Evolutionary conservation across 1,140 invertebrate genomes (phyloP).

Genomic region (Phymorhynchus buccinoides): DNA sequence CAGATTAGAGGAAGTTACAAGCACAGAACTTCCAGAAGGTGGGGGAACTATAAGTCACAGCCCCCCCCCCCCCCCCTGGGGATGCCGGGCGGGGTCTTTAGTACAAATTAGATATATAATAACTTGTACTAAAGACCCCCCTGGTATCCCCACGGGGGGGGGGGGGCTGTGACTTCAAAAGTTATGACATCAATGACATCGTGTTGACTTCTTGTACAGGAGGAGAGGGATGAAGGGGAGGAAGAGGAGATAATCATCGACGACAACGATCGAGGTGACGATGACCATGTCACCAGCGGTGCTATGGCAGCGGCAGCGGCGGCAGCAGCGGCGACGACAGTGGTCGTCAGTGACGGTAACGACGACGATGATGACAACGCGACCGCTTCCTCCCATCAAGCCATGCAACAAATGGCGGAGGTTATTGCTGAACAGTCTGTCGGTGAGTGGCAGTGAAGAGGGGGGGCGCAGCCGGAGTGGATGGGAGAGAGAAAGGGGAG

Average conservation of each 20-base stretch:
- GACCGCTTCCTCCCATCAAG: not conserved
- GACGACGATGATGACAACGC: conserved; percentile 20
- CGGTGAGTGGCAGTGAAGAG: conserved; percentile 35
- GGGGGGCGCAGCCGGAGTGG: not conserved
- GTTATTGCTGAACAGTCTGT: conserved; percentile 49
- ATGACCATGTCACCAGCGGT: no score
- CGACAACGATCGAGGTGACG: not conserved
- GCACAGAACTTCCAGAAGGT: no score
- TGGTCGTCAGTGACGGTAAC: no score
- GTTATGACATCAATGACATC: not conserved
- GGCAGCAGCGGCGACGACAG: no score
- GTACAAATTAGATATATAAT: no score
- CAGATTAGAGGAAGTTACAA: no score
- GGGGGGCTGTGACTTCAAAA: not conserved
- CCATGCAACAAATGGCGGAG: conserved; percentile 44
- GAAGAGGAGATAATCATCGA: not conserved
- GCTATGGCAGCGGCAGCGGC: not conserved
- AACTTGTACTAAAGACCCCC: no score
- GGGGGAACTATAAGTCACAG: no score
- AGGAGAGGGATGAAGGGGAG: not conserved
- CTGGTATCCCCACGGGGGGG: no score
- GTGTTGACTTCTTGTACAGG: not conserved
- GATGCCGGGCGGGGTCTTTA: not conserved
- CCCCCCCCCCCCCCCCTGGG: no score
- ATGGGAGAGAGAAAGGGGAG: no score